Evolutionary conservation across 1,140 invertebrate species (phyloP).

Genomic region (Lineus longissimus): DNA sequence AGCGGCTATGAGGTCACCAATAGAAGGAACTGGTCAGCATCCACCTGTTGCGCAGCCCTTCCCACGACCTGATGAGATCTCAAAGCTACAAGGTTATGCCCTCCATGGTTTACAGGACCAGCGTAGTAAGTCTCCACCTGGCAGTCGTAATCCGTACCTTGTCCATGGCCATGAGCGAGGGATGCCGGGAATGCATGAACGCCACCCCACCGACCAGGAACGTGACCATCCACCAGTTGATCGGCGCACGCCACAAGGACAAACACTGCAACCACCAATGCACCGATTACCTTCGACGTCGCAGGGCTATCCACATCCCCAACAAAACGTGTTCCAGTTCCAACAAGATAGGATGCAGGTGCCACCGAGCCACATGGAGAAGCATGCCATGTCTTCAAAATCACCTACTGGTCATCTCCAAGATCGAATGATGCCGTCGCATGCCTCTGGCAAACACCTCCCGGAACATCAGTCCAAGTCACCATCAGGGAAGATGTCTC

Average conservation of each 20-base stretch:
- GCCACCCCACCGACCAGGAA: too few species aligned
- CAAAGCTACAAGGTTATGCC: not conserved
- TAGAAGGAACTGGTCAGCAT: not conserved
- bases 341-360: not conserved
- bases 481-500: not conserved
- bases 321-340: not conserved
- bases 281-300: conserved; percentile 1
- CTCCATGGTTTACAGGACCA: too few species aligned
- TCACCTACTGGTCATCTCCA: not conserved
- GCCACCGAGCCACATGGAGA: not conserved
- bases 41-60: not conserved
- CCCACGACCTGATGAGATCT: not conserved
- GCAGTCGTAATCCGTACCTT: too few species aligned
- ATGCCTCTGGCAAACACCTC: not conserved
- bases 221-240: conserved; percentile 2
- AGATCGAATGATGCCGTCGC: not conserved
- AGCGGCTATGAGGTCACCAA: conserved; percentile 1
- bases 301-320: not conserved
- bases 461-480: not conserved
- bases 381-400: not conserved
- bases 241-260: conserved; percentile 21
- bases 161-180: too few species aligned
- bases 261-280: conserved; percentile 9
- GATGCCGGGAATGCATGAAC: too few species aligned
- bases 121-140: too few species aligned